Conservation (phyloP, 2,113 vertebrate genomes). For the Chaetodon trifascialis region DNA sequence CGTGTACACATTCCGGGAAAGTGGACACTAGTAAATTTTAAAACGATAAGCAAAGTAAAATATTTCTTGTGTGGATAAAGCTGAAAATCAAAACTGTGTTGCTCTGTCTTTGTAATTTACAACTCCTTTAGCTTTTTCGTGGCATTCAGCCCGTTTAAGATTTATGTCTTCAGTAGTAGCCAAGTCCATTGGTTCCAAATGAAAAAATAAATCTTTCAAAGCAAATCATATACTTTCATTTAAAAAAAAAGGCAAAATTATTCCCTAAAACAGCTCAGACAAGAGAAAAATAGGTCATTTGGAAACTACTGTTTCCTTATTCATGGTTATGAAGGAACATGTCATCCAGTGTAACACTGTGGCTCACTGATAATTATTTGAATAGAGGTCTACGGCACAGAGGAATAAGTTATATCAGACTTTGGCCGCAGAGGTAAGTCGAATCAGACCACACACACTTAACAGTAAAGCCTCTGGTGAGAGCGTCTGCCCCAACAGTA, state of each 20-base stretch:
- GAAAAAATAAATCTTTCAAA: not conserved
- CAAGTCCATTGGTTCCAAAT: not conserved
- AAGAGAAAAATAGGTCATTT: too few relatives aligned
- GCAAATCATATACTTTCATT: too few relatives aligned
- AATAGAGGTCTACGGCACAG: not conserved
- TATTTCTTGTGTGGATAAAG: too few relatives aligned
- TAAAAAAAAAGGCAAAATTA: not conserved
- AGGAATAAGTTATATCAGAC: too few relatives aligned
- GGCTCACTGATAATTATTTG: not conserved
- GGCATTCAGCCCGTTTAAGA: not conserved
- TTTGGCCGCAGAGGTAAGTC: too few relatives aligned
- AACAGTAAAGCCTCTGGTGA: conserved; percentile 20
- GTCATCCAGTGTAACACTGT: not conserved
- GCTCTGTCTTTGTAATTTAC: not conserved
- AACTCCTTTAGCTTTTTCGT: too few relatives aligned
- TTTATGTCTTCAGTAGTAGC: not conserved
- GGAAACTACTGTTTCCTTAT: not conserved
- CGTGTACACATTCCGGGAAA: not conserved
- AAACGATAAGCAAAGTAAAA: too few relatives aligned
- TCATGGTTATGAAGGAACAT: not conserved
- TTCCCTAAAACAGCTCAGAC: too few relatives aligned
- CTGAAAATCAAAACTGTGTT: not conserved
- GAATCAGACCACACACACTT: not conserved
- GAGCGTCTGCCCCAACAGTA: conserved; percentile 2
- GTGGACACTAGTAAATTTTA: too few relatives aligned